Conservation (phyloP, 2,888 invertebrate species). For the Diogma glabrata region DNA sequence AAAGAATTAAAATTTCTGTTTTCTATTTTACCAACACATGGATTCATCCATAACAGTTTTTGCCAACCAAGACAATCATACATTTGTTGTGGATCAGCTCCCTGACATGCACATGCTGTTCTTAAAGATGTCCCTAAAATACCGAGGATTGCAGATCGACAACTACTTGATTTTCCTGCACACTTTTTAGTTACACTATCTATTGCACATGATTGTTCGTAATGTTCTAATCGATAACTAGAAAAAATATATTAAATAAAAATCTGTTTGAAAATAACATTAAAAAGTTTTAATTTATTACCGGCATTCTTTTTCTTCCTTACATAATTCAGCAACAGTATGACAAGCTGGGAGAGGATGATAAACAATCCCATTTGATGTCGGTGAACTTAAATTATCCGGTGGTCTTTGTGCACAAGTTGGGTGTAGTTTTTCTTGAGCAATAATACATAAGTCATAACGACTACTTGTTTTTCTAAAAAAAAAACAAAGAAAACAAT, state of each 20-base stretch:
- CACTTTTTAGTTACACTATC: slow-evolving; percentile 83
- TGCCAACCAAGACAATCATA: slow-evolving; percentile 89
- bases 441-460: slow-evolving; percentile 76
- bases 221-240: slow-evolving; percentile 71
- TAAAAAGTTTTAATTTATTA: slow-evolving; percentile 31
- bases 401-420: slow-evolving; percentile 74
- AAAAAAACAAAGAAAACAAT: slow-evolving; percentile 8
- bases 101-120: slow-evolving; percentile 78
- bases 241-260: background rate
- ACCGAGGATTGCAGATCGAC: slow-evolving; percentile 73
- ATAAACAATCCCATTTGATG: slow-evolving; percentile 36
- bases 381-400: slow-evolving; percentile 40
- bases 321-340: slow-evolving; percentile 69
- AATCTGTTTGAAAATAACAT: background rate
- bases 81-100: slow-evolving; percentile 70
- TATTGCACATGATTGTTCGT: slow-evolving; percentile 84
- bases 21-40: slow-evolving; percentile 89
- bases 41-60: slow-evolving; percentile 79
- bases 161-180: slow-evolving; percentile 73
- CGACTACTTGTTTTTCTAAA: slow-evolving; percentile 40
- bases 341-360: slow-evolving; percentile 76
- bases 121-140: slow-evolving; percentile 82
- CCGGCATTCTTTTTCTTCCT: slow-evolving; percentile 76
- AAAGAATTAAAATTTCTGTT: too few relatives aligned
- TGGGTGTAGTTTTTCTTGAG: slow-evolving; percentile 82